Percentiles rank a stretch among this genome's conserved stretches.
phyloP scores from a whole-genome alignment of 2,113 vertebrate genomes.

The Meleagris gallopavo region DNA sequence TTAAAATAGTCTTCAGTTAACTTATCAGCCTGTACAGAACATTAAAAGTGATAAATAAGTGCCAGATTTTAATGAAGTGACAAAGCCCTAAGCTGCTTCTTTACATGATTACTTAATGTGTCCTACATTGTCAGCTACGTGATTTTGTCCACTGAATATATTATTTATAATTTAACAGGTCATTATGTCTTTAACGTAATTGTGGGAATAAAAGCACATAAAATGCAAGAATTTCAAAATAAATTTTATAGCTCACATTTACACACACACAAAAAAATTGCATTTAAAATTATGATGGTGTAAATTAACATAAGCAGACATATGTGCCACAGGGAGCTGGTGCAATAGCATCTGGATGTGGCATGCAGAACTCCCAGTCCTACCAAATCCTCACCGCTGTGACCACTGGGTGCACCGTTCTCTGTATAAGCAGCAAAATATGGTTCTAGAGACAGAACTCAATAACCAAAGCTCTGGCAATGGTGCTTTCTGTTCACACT shows the following conservation, averaged over 20 bases:
- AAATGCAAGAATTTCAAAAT: constrained; percentile 40
- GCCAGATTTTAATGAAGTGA: constrained; percentile 12
- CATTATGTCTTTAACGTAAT: constrained; percentile 26
- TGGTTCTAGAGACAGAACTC: not conserved
- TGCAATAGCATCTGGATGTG: not conserved
- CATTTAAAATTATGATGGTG: not conserved
- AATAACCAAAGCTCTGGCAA: not conserved
- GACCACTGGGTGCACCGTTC: not conserved
- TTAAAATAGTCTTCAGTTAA: not conserved
- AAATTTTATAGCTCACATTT: not conserved
- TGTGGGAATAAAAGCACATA: constrained; percentile 37
- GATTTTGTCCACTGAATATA: not conserved
- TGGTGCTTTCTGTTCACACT: not conserved
- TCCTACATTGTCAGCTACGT: constrained; percentile 3
- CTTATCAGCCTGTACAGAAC: not conserved
- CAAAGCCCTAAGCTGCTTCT: not conserved
- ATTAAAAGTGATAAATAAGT: not conserved
- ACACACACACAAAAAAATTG: not conserved
- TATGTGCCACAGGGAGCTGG: not conserved
- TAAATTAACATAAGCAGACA: not conserved
- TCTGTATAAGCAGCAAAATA: not conserved
- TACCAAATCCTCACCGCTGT: not conserved
- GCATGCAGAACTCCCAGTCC: not conserved
- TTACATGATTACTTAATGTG: constrained; percentile 3
- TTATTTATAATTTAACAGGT: constrained; percentile 44